Conservation (phyloP, 1,140 invertebrate species). For the Pectinophora gossypiella region DNA sequence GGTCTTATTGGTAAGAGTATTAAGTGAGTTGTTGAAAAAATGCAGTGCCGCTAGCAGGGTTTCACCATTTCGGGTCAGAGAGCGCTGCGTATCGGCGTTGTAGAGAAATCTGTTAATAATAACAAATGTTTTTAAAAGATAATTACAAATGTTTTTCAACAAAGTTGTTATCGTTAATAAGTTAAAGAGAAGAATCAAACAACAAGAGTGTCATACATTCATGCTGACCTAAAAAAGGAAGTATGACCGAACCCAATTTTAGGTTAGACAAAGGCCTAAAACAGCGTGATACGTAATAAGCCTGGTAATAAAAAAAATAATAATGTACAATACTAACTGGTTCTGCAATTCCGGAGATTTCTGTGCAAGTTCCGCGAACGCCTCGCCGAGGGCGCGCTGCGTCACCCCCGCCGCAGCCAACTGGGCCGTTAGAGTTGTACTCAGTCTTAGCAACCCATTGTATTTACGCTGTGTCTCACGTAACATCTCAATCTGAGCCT, state of each 20-base stretch:
- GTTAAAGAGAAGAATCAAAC: too few relatives aligned
- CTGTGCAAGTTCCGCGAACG: conserved; percentile 96
- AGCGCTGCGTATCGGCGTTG: conserved; percentile 96
- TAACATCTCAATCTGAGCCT: conserved; percentile 93
- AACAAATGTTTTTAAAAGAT: background rate
- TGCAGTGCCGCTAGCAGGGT: conserved; percentile 93
- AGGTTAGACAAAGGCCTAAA: too few relatives aligned
- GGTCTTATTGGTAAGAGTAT: conserved; percentile 96
- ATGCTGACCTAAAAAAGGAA: too few relatives aligned
- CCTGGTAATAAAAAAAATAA: too few relatives aligned
- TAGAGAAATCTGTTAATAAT: conserved; percentile 84
- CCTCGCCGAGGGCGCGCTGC: conserved; percentile 87
- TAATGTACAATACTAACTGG: conserved; percentile 30
- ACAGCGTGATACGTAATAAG: too few relatives aligned
- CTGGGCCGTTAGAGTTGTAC: conserved; percentile 89
- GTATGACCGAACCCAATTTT: too few relatives aligned
- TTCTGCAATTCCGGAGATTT: conserved; percentile 96
- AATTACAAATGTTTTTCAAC: too few relatives aligned
- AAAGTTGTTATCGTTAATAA: too few relatives aligned
- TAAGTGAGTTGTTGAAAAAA: conserved; percentile 96
- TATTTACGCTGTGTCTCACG: conserved; percentile 97
- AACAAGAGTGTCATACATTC: too few relatives aligned
- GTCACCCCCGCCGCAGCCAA: conserved; percentile 80
- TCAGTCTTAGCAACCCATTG: conserved; percentile 89
- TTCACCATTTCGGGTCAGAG: conserved; percentile 95